These are phyloP conservation scores for Carcinoscorpius rotundicauda DNA, from an alignment of 1,140 invertebrate genomes.

Conservation along the genomic window DNA sequence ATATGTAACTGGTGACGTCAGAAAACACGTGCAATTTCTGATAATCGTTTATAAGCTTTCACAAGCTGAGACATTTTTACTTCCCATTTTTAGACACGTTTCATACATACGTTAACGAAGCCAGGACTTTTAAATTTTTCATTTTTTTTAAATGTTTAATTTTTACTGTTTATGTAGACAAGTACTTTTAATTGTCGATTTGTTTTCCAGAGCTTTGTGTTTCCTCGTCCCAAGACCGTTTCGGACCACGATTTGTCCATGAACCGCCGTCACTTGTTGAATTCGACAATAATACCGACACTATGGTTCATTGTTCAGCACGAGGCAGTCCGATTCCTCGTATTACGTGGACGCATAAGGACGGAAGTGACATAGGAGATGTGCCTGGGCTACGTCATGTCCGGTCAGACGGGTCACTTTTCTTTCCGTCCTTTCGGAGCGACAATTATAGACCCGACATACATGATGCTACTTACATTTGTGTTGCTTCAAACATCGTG, in stretches of 20 bases:
- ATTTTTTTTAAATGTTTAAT: no score
- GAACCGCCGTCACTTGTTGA: conserved; percentile 82
- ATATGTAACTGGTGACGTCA: no score
- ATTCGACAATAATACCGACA: conserved; percentile 87
- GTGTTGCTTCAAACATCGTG: conserved; percentile 74
- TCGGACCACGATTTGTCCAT: conserved; percentile 75
- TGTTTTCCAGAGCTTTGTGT: no score
- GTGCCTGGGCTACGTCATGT: conserved; percentile 56
- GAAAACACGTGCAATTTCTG: no score
- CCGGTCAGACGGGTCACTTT: conserved; percentile 32
- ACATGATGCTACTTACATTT: conserved; percentile 48
- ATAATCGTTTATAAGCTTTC: no score
- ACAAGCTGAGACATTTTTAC: no score
- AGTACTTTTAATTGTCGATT: no score
- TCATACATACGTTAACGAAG: no score
- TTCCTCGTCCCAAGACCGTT: no score
- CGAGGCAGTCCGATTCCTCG: conserved; percentile 78
- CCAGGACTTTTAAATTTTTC: no score
- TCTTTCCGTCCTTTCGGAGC: conserved; percentile 31
- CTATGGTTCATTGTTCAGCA: conserved; percentile 80
- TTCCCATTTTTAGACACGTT: no score
- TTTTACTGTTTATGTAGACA: no score
- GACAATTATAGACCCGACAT: conserved; percentile 41
- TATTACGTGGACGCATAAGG: conserved; percentile 56
- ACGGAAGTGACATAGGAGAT: conserved; percentile 43